These are phyloP conservation scores for Norana najaformis DNA, from an alignment of 2,888 invertebrate genomes.

Conservation along the genomic window DNA sequence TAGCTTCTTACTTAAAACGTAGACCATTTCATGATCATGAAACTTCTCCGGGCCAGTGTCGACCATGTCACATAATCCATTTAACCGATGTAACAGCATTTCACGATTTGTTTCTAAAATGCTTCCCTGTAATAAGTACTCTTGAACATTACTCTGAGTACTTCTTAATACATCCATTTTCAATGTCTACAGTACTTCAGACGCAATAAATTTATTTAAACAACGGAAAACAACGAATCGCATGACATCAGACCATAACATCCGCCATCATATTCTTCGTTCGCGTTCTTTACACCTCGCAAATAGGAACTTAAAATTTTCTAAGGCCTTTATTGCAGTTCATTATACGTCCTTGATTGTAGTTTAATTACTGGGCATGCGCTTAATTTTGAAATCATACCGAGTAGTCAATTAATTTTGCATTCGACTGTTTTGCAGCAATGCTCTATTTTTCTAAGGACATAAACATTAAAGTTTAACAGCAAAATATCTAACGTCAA, in stretches of 20 bases:
- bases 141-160: slow-evolving; percentile 69
- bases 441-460: too few species aligned
- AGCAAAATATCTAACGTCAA: too few species aligned
- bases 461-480: too few species aligned
- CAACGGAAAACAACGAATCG: background rate
- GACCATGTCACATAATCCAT: slow-evolving; percentile 81
- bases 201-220: too few species aligned
- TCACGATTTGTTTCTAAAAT: slow-evolving; percentile 88
- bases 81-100: slow-evolving; percentile 82
- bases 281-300: background rate
- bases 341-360: too few species aligned
- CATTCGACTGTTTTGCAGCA: too few species aligned
- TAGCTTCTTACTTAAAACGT: slow-evolving; percentile 58
- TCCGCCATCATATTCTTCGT: background rate
- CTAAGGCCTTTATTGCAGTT: background rate
- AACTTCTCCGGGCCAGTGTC: slow-evolving; percentile 86
- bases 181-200: background rate
- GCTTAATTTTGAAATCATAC: too few species aligned
- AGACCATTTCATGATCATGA: slow-evolving; percentile 86
- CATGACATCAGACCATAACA: background rate
- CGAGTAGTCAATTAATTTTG: too few species aligned
- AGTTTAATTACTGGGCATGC: too few species aligned
- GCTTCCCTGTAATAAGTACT: slow-evolving; percentile 89
- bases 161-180: slow-evolving; percentile 21
- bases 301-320: background rate